Base-by-base conservation (phyloP, 2,888 invertebrate genomes). In the Drosophila fungiperda region DNA sequence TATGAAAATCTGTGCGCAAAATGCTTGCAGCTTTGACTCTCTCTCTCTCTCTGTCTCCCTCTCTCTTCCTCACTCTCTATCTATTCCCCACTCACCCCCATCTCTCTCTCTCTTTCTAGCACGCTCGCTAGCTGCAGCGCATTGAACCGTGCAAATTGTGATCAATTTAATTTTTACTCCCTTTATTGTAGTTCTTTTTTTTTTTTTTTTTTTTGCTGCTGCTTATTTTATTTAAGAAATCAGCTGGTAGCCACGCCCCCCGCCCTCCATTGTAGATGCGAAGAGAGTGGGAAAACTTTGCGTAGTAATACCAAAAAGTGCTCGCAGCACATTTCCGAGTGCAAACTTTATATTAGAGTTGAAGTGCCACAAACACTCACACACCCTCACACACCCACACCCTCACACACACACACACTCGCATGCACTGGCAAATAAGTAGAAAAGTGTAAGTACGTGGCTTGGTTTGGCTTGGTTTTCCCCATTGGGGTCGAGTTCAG, bases 61-160 rank as follows among this genome's bases (percentile, higher is more conserved):
- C 15, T 8, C 8, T 4, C 15, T 7, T 15, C 7, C 15, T 7
- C 17, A 17, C 11, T 12, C 32, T 7, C 15, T 7, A 1, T 3
- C 3, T 4, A 36, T 7, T 15, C 2, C 15, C 15, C 15, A 36
- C 11, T 12, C 32, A 29, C 29, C 29, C 6, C 29, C 29, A 26
- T 6, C 15, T 4, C 4, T 0, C 11, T n/a, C 17, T 11, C 20
- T 17, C 29, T n/a, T 9, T 26, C 17, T 15, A 15, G 29, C 20
- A 2, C 15, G 20, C 15, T 82, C 61, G 68, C 69, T 12, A 71
- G 77, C 88, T 78, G 76, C 85, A 90, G 88, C 87, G 89, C 89
- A 89, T 90, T 90, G 89, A 89, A 89, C 90, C 87, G 89, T 90
- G 89, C 82, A 90, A 89, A 89, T 89, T 89, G 89, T 80, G 72